Base-by-base conservation (phyloP, 2,888 invertebrate genomes). In the Drosophila macrothrix region DNA sequence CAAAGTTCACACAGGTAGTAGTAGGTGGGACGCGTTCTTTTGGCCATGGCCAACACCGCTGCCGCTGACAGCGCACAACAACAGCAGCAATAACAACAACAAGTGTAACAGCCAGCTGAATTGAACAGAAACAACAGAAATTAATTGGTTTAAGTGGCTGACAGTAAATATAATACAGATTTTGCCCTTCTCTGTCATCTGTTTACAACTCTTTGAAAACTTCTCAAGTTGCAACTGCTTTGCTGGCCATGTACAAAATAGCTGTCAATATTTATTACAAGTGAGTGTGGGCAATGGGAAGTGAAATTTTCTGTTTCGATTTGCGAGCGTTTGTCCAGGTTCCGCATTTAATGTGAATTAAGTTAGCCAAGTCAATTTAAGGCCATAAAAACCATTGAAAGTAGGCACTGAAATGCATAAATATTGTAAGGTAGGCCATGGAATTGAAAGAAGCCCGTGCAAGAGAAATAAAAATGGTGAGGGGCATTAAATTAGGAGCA, bases 1-100 rank as follows among this genome's bases (percentile, higher is more conserved):
- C 76, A 73, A 77, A 74, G 83, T 83, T 90, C 86, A 77, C 75
- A 87, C 88, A 87, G 89, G 89, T 76, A 80, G 55, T 4, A 19
- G 22, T 22, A 3, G 29, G n/a, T 61, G 55, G 29, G 6, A 50
- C 60, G 49, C 46, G 50, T 56, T 65, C 61, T 62, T 58, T 64
- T 71, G 56, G 63, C 67, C 69, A n/a, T 67, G 78, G 72, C 77
- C 31, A 75, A 55, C 63, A 63, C 66, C 58, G 68, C 88, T 78
- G 90, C 56, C 60, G 50, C 68, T 79, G 84, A 77, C 82, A 79
- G 77, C 69, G 72, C 56, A 78, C 75, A 72, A 64, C 75, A 71
- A 53, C 53, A 76, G 46, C 55, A 78, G 71, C 54, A 65, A 54
- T 55, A 58, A 50, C 55, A 78, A 73, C 61, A 65, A 55, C 58